Evolutionary conservation across 2,888 invertebrate genomes (phyloP).

Genomic region (Erynnis tages): DNA sequence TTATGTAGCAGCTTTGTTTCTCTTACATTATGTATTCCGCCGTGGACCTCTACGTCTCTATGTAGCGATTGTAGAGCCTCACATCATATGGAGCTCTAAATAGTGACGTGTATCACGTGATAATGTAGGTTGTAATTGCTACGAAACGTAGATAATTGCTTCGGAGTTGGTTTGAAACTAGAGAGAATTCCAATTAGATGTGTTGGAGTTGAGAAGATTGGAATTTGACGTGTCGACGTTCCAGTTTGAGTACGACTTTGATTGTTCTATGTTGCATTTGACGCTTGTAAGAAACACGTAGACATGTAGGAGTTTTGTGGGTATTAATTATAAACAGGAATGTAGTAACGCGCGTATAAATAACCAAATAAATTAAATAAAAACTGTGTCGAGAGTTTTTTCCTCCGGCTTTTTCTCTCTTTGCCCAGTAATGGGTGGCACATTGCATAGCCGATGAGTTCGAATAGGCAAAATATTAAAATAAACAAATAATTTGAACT

Average conservation of each 20-base stretch:
- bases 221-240: constrained; percentile 33
- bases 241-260: constrained; percentile 23
- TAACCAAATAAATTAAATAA: too few species aligned
- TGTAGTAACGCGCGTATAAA: too few species aligned
- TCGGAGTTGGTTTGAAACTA: constrained; percentile 9
- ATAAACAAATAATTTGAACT: too few species aligned
- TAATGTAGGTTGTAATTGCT: constrained; percentile 1
- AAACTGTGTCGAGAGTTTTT: too few species aligned
- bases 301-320: too few species aligned
- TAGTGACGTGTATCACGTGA: constrained; percentile 13
- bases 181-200: constrained; percentile 7
- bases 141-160: constrained; percentile 12
- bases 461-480: too few species aligned
- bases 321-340: too few species aligned
- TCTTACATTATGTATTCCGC: constrained; percentile 68
- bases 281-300: too few species aligned
- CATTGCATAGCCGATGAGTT: too few species aligned
- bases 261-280: too few species aligned
- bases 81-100: constrained; percentile 20
- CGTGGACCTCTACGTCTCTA: constrained; percentile 54
- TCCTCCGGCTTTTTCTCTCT: too few species aligned
- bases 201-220: not conserved
- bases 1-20: constrained; percentile 71
- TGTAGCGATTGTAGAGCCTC: constrained; percentile 37
- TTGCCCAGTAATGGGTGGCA: too few species aligned